phyloP scores from a whole-genome alignment of 92 coral and sea anemone species.

The Heliopora coerulea region DNA sequence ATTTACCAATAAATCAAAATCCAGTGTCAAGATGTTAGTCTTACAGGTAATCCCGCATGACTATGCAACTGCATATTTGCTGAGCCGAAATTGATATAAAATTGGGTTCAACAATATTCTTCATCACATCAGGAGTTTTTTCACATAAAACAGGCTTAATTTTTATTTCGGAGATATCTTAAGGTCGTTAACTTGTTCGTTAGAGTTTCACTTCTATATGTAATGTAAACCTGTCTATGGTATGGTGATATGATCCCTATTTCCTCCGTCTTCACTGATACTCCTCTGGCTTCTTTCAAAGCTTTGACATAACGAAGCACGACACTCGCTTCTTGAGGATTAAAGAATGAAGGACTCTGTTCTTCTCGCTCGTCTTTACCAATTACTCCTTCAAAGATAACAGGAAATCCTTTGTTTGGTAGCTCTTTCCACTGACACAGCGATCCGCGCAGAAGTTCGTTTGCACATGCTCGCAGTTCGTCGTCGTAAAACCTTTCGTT shows the following conservation, averaged over 20 bases:
- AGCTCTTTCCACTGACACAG: slow-evolving; percentile 64
- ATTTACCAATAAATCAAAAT: no score
- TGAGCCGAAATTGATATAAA: no score
- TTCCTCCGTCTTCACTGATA: slow-evolving; percentile 54
- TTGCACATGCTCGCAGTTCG: slow-evolving; percentile 67
- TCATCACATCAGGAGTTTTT: no score
- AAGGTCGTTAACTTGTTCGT: no score
- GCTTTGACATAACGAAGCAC: slow-evolving; percentile 63
- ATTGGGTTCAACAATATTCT: no score
- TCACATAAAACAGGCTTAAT: no score
- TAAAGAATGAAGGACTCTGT: slow-evolving; percentile 73
- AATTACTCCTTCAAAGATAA: slow-evolving; percentile 65
- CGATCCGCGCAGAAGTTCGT: slow-evolving; percentile 57
- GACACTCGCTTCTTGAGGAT: slow-evolving; percentile 71
- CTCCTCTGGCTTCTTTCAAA: slow-evolving; percentile 58
- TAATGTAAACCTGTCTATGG: slow-evolving; percentile 57
- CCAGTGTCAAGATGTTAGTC: no score
- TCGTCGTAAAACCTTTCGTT: slow-evolving; percentile 75
- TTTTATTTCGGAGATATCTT: background rate
- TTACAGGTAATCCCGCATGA: no score
- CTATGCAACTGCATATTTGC: no score
- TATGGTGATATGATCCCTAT: slow-evolving; percentile 72
- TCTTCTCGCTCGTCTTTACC: slow-evolving; percentile 69
- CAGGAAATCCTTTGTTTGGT: slow-evolving; percentile 66
- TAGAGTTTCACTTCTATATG: no score